A percentile compares a stretch with the other conserved stretches of the same genome.
Evolutionary conservation across 2,888 invertebrate species (phyloP).

Genomic region (Lamellibrachia columna): DNA sequence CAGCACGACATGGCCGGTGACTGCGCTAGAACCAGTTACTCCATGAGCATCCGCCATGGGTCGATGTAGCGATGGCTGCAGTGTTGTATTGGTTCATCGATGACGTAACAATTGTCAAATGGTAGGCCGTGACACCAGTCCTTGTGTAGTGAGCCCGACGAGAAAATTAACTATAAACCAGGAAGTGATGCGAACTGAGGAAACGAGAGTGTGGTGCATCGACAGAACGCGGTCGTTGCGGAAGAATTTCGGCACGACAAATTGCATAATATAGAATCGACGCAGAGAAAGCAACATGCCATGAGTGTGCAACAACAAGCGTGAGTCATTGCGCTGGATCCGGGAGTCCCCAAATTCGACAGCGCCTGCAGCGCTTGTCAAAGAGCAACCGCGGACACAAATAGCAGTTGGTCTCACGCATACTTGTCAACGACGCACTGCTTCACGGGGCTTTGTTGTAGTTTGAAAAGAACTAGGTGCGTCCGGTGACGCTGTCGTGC

Average conservation of each 20-base stretch:
- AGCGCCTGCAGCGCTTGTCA: not conserved
- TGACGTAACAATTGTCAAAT: not conserved
- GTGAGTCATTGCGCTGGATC: not conserved
- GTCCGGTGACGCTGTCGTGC: not conserved
- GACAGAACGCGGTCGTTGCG: not conserved
- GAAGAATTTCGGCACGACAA: not conserved
- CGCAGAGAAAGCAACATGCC: not conserved
- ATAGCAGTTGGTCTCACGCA: not conserved
- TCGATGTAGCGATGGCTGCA: too few species aligned
- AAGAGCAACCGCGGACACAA: not conserved
- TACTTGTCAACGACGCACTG: not conserved
- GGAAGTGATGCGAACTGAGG: not conserved
- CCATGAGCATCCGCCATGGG: too few species aligned
- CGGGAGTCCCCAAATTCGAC: not conserved
- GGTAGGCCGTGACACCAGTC: not conserved
- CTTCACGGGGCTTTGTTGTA: not conserved
- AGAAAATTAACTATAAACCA: not conserved
- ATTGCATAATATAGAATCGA: not conserved
- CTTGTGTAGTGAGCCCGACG: not conserved
- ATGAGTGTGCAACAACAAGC: not conserved
- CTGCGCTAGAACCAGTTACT: too few species aligned
- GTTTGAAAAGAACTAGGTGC: constrained; percentile 9
- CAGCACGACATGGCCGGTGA: too few species aligned
- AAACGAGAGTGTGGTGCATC: not conserved
- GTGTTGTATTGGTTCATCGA: not conserved